Conservation (phyloP, 2,113 vertebrate species). For the Pterocles orientalis region DNA sequence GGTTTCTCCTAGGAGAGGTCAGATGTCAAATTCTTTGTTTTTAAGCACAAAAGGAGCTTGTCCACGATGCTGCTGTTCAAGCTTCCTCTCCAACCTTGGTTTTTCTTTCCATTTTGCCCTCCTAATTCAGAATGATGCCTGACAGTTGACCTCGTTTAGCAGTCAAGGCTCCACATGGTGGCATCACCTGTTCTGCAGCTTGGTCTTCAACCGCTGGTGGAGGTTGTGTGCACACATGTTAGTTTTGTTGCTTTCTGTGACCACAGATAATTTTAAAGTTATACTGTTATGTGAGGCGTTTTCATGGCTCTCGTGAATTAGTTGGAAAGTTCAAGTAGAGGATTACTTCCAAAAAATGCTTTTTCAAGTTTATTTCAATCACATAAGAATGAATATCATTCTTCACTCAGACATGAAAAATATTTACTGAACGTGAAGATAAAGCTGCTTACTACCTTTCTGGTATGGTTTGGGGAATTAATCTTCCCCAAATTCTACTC, state of each 20-base stretch:
- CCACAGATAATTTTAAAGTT: background rate
- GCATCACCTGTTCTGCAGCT: conserved; percentile 38
- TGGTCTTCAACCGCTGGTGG: background rate
- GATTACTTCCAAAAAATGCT: background rate
- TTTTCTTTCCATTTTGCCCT: background rate
- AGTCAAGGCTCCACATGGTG: conserved; percentile 13
- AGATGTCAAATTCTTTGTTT: conserved; percentile 43
- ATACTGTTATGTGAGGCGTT: background rate
- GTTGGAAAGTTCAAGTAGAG: background rate
- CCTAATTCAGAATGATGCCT: background rate
- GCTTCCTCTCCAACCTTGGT: background rate
- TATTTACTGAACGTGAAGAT: background rate
- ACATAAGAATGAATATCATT: fast-evolving
- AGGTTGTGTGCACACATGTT: background rate
- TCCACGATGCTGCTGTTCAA: background rate
- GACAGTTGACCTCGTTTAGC: conserved; percentile 43
- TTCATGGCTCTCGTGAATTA: fast-evolving
- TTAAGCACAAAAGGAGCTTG: conserved; percentile 7
- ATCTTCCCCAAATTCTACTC: background rate
- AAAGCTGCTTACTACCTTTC: background rate
- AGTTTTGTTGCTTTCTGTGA: background rate
- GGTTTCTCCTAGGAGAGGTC: background rate
- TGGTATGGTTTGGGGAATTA: background rate
- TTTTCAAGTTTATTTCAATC: background rate
- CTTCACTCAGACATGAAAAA: background rate